phyloP scores from a whole-genome alignment of 2,888 invertebrate species.

The Orgyia antiqua region DNA sequence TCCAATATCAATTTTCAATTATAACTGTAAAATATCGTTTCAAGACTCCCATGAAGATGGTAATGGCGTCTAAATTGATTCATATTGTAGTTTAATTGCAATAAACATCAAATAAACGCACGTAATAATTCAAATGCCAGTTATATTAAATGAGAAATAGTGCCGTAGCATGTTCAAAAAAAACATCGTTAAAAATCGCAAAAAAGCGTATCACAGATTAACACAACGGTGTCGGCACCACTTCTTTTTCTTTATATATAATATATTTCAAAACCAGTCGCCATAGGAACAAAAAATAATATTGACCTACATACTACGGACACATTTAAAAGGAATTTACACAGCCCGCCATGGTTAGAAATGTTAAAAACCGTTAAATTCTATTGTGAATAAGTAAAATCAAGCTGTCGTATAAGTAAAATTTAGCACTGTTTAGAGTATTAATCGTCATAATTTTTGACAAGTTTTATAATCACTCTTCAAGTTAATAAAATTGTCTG shows the following conservation, averaged over 20 bases:
- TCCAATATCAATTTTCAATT: conserved; percentile 10
- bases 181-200: conserved; percentile 43
- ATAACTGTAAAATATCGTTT: conserved; percentile 12
- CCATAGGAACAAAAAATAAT: conserved; percentile 40
- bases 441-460: conserved; percentile 12
- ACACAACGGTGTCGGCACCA: conserved; percentile 44
- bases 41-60: conserved; percentile 15
- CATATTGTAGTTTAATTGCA: conserved; percentile 20
- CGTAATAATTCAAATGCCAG: conserved; percentile 15
- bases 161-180: conserved; percentile 35
- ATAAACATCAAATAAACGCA: conserved; percentile 21
- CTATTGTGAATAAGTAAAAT: conserved; percentile 43
- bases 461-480: too few relatives aligned
- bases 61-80: conserved; percentile 16
- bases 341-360: conserved; percentile 46
- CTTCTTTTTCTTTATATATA: conserved; percentile 29
- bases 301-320: conserved; percentile 61
- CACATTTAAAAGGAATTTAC: conserved; percentile 63
- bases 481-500: conserved; percentile 13
- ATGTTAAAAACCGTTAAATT: conserved; percentile 54
- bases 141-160: conserved; percentile 24
- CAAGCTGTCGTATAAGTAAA: conserved; percentile 29
- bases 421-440: conserved; percentile 26
- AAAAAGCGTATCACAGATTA: conserved; percentile 41
- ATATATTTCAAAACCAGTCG: conserved; percentile 57